Evolutionary conservation across 2,888 invertebrate genomes (phyloP), one percentile per base, ranked within the genome.

Genomic region (Phyllotreta cruciferae): DNA sequence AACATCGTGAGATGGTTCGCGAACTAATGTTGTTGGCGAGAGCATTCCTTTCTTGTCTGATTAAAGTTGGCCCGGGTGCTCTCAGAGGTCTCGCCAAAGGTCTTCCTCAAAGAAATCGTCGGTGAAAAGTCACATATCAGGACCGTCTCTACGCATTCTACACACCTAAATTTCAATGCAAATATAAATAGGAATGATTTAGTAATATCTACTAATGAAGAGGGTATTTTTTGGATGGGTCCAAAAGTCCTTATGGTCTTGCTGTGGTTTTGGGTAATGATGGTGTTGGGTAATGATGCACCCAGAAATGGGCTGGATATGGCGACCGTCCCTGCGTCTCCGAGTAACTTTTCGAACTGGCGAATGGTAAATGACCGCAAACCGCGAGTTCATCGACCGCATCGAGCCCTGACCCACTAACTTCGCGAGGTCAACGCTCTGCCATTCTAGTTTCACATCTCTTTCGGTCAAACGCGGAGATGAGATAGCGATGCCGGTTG

Each of bases 341-440:
- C 47, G 37, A 62, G 62, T 44, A 24, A 56, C 37, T 34, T 49
- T 38, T 56, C 64, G 56, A 64, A 66, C 66, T 66, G 64, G 66
- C 67, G 62, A 69, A 70, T 68, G 79, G 80, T 78, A 79, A 79
- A 80, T 76, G 80, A 80, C 80, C 80, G 79, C 67, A 53, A 64
- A 56, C 53, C 13, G 37, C 6, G 66, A 75, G 79, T 78, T 80
- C 78, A 76, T 75, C 77, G 79, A 79, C 80, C 80, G 78, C 75
- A 75, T 74, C 75, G 71, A 80, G 80, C 80, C 80, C 80, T 81
- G 81, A 81, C 81, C 80, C 70, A 80, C 79, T 80, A 80, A 80
- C 81, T 81, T 80, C 75, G 80, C 80, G 80, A 81, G 81, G 80
- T 80, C 79, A 76, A 79, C 75, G 79, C 78, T 79, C 80, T 78